These are phyloP conservation scores for Meiosimyza decipiens DNA, from an alignment of 2,888 invertebrate genomes.

Conservation along the genomic window DNA sequence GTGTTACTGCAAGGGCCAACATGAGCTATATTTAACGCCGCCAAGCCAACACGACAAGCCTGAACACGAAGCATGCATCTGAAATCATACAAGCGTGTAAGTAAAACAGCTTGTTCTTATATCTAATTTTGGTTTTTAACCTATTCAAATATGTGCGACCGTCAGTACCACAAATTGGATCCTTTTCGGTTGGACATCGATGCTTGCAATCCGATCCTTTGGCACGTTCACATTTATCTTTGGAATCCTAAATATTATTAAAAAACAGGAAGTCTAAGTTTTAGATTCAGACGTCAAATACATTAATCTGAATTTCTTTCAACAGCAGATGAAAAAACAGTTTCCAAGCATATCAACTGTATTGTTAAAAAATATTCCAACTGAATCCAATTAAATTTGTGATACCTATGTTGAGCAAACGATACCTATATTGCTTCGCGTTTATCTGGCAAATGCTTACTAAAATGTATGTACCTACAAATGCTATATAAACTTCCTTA, in stretches of 20 bases:
- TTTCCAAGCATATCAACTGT: too few species aligned
- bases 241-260: constrained; percentile 65
- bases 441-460: too few species aligned
- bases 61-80: constrained; percentile 67
- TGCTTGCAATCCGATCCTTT: constrained; percentile 77
- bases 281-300: too few species aligned
- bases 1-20: constrained; percentile 67
- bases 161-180: constrained; percentile 89
- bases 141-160: constrained; percentile 87
- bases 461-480: too few species aligned
- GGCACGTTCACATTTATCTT: constrained; percentile 73
- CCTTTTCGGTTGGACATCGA: constrained; percentile 84
- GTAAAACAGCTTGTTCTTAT: neutral
- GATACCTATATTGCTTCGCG: too few species aligned
- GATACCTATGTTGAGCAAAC: too few species aligned
- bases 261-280: neutral
- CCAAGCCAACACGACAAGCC: constrained; percentile 65
- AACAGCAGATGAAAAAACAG: too few species aligned
- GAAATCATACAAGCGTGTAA: neutral
- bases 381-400: too few species aligned
- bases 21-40: constrained; percentile 63
- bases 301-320: too few species aligned
- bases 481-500: too few species aligned
- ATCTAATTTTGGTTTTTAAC: constrained; percentile 63
- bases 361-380: too few species aligned